Percentiles rank a stretch among this genome's conserved stretches.
phyloP scores from a whole-genome alignment of 1,140 invertebrate genomes.

The Akabosia matsudoensis region DNA sequence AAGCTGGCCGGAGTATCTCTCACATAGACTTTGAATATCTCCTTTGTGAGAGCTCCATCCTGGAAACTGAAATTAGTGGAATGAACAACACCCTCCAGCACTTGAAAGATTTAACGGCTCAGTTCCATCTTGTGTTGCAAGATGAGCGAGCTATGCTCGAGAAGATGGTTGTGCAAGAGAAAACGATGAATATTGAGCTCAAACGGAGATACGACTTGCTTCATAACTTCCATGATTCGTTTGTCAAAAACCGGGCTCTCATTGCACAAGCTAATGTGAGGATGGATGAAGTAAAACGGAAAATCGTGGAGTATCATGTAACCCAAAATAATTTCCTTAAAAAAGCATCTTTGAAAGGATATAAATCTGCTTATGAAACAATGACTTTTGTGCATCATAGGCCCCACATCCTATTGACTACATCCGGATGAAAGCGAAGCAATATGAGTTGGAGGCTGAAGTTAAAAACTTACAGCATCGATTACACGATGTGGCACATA shows the following conservation, averaged over 20 bases:
- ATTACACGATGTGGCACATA: background rate
- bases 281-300: background rate
- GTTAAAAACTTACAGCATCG: background rate
- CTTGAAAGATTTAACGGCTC: background rate
- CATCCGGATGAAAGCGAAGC: conserved; percentile 10
- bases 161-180: background rate
- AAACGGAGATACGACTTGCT: background rate
- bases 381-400: background rate
- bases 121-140: conserved; percentile 6
- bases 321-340: background rate
- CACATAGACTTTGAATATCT: conserved; percentile 20
- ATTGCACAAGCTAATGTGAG: background rate
- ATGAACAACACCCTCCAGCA: conserved; percentile 9
- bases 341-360: background rate
- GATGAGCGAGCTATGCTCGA: background rate
- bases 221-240: conserved; percentile 4
- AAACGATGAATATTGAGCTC: background rate
- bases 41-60: background rate
- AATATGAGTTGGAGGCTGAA: background rate
- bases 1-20: conserved; percentile 9
- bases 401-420: conserved; percentile 16
- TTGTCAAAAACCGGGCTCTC: background rate
- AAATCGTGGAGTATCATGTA: conserved; percentile 9
- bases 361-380: too few species aligned
- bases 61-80: conserved; percentile 1